phyloP scores from a whole-genome alignment of 2,797 vertebrate species.

The Eupleurogrammus muticus region DNA sequence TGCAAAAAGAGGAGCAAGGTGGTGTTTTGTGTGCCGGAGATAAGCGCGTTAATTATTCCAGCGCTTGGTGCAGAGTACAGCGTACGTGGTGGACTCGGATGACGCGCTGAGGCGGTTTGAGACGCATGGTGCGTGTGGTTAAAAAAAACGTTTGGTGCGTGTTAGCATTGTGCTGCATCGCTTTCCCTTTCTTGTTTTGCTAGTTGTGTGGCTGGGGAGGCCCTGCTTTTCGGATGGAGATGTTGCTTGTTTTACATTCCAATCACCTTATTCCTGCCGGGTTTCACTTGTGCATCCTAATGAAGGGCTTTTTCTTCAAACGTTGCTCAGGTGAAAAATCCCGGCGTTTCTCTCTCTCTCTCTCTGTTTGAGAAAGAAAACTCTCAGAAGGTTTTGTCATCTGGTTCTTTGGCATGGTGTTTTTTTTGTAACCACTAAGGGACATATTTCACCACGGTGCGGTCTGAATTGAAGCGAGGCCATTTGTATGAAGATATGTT shows the following conservation, averaged over 20 bases:
- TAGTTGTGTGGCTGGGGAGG: conserved; percentile 41
- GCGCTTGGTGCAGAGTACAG: conserved; percentile 50
- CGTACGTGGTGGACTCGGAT: conserved; percentile 36
- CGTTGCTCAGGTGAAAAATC: conserved; percentile 43
- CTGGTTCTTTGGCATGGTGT: conserved; percentile 33
- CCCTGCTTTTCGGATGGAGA: conserved; percentile 19
- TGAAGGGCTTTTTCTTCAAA: conserved; percentile 47
- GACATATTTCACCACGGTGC: conserved; percentile 44
- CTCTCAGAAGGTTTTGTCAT: conserved; percentile 28
- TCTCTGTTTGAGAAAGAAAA: conserved; percentile 43
- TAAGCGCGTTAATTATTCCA: conserved; percentile 69
- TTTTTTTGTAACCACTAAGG: conserved; percentile 38
- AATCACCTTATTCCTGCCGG: conserved; percentile 56
- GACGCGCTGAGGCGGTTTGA: conserved; percentile 23
- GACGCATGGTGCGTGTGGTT: conserved; percentile 15
- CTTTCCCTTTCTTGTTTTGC: conserved; percentile 3
- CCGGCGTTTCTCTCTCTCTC: too few relatives aligned
- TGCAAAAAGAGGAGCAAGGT: conserved; percentile 69
- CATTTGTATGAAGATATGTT: conserved; percentile 39
- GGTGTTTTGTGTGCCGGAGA: conserved; percentile 66
- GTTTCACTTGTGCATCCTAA: conserved; percentile 62
- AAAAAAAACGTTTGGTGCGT: conserved; percentile 16
- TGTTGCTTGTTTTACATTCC: conserved; percentile 65
- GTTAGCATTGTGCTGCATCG: conserved; percentile 28
- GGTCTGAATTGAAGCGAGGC: conserved; percentile 16